Evolutionary conservation across 2,888 invertebrate species (phyloP).

Genomic region (Hedya salicella): DNA sequence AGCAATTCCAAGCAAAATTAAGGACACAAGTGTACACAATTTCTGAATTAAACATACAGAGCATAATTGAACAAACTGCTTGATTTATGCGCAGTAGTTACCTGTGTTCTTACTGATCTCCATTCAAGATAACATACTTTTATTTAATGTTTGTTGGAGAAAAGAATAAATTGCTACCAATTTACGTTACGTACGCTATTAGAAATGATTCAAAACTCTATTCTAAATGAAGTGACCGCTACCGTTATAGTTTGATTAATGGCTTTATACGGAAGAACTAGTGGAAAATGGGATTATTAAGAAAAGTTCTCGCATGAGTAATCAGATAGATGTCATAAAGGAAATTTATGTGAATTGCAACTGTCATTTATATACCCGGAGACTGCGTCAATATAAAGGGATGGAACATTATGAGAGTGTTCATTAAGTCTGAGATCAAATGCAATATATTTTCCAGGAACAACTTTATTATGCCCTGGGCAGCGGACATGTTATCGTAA

Average conservation of each 20-base stretch:
- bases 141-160: constrained; percentile 36
- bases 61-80: constrained; percentile 30
- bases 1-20: constrained; percentile 27
- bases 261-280: constrained; percentile 28
- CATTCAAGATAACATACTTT: constrained; percentile 26
- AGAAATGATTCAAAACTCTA: constrained; percentile 34
- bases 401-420: constrained; percentile 20
- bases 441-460: constrained; percentile 17
- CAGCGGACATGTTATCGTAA: neutral
- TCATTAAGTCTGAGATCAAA: constrained; percentile 31
- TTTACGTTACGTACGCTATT: constrained; percentile 38
- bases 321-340: constrained; percentile 24
- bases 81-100: constrained; percentile 31
- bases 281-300: constrained; percentile 36
- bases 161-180: constrained; percentile 39
- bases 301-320: constrained; percentile 26
- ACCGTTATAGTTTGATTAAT: constrained; percentile 46
- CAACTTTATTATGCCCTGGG: neutral
- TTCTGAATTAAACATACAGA: constrained; percentile 24
- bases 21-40: constrained; percentile 18
- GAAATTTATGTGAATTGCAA: constrained; percentile 38
- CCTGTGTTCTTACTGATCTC: constrained; percentile 18
- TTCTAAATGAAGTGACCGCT: constrained; percentile 35
- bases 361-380: constrained; percentile 34
- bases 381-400: constrained; percentile 17